Percentiles rank a stretch among this genome's conserved stretches.
phyloP scores from a whole-genome alignment of 2,888 invertebrate species.

The Hetaerina titia region DNA sequence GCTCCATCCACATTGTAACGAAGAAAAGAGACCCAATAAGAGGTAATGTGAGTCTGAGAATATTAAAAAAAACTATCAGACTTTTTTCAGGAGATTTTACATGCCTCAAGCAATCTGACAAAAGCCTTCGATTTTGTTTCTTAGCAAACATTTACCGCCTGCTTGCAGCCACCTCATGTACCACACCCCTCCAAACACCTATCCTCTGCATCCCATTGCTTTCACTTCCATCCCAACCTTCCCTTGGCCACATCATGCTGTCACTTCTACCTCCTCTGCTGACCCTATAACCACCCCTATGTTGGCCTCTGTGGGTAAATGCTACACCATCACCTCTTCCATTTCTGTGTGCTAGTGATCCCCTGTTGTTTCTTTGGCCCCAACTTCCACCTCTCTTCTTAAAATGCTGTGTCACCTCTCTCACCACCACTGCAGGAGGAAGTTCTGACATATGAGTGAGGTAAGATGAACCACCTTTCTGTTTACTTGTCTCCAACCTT shows the following conservation, averaged over 20 bases:
- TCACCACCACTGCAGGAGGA: constrained; percentile 64
- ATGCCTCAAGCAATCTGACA: not conserved
- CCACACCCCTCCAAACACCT: not conserved
- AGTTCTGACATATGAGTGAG: constrained; percentile 68
- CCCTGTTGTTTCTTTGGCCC: constrained; percentile 52
- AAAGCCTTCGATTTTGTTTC: not conserved
- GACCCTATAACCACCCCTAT: not conserved
- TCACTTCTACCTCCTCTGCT: constrained; percentile 6
- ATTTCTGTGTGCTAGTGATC: not conserved
- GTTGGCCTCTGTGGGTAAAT: not conserved
- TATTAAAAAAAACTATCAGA: not conserved
- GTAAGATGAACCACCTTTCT: constrained; percentile 66
- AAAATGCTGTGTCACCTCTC: constrained; percentile 68
- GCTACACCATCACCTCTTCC: not conserved
- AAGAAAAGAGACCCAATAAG: constrained; percentile 31
- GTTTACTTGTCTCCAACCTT: constrained; percentile 62
- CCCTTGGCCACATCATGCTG: not conserved
- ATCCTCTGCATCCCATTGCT: not conserved
- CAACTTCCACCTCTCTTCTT: constrained; percentile 40
- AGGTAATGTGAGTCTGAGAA: constrained; percentile 5
- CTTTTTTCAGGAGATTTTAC: not conserved
- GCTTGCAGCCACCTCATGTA: not conserved
- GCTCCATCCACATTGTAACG: constrained; percentile 7
- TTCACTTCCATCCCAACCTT: not conserved
- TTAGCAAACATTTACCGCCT: not conserved